Conservation (phyloP, 1,140 invertebrate species). For the Nylanderia fulva region DNA sequence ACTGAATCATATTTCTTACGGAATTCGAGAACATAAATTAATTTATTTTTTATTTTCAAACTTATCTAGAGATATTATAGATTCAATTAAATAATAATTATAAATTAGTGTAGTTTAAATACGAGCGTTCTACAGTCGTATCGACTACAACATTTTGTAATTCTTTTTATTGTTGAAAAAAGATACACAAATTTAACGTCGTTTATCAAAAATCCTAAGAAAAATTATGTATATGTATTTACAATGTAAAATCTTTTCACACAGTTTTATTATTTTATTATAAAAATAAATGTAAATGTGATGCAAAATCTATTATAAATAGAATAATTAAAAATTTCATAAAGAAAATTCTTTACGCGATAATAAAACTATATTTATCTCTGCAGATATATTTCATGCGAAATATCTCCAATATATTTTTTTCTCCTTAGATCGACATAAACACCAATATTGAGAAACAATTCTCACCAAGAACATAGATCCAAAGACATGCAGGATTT, state of each 20-base stretch:
- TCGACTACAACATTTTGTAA: conserved; percentile 29
- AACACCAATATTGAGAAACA: conserved; percentile 39
- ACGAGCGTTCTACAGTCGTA: background rate
- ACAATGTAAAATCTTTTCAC: background rate
- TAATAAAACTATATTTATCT: conserved; percentile 4
- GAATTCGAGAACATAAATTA: background rate
- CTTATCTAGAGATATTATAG: background rate
- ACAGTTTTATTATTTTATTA: background rate
- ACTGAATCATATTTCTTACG: background rate
- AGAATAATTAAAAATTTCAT: background rate
- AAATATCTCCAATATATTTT: conserved; percentile 18
- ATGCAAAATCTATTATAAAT: background rate
- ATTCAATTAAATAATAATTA: background rate
- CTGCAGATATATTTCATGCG: background rate
- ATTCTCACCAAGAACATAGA: conserved; percentile 25
- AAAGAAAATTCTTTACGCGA: background rate
- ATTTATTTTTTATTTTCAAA: background rate
- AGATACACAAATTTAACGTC: background rate
- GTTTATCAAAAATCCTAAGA: background rate
- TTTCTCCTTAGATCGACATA: background rate
- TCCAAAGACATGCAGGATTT: conserved; percentile 48
- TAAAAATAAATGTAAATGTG: background rate
- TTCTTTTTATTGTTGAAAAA: conserved; percentile 39
- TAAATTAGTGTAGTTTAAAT: background rate
- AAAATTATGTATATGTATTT: background rate